Evolutionary conservation across 1,140 invertebrate species (phyloP).

Genomic region (Drosophila ogumai): DNA sequence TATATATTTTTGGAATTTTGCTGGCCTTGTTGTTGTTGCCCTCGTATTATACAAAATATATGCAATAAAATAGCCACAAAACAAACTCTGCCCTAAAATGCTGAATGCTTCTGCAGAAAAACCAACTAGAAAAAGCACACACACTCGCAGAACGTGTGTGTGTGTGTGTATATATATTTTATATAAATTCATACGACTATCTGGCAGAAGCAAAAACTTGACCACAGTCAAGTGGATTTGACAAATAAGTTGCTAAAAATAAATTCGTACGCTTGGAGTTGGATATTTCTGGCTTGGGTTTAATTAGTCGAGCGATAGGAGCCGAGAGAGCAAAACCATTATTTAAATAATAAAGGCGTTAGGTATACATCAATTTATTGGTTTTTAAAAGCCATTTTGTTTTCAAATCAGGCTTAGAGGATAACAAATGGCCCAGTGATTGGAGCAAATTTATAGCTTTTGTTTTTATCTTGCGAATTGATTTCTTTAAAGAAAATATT

Average conservation of each 20-base stretch:
- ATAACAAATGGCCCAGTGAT: constrained; percentile 10
- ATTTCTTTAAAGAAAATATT: constrained; percentile 1
- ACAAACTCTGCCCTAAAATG: constrained; percentile 71
- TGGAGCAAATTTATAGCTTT: constrained; percentile 12
- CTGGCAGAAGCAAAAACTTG: constrained; percentile 39
- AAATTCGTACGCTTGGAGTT: constrained; percentile 45
- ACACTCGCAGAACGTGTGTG: background rate
- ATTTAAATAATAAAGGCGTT: constrained; percentile 13
- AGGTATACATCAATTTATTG: constrained; percentile 13
- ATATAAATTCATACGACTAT: constrained; percentile 24
- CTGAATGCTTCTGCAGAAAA: constrained; percentile 44
- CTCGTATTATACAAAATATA: constrained; percentile 72
- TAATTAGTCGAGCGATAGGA: constrained; percentile 30
- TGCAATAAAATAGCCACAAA: constrained; percentile 75
- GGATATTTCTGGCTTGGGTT: constrained; percentile 14
- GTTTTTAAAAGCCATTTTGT: constrained; percentile 30
- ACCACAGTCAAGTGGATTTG: constrained; percentile 55
- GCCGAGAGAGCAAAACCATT: constrained; percentile 8
- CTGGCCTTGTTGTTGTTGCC: constrained; percentile 34
- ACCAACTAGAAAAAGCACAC: constrained; percentile 52
- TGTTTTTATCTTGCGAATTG: background rate
- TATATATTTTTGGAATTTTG: constrained; percentile 61
- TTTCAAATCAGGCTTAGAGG: background rate
- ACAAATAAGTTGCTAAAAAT: constrained; percentile 70
- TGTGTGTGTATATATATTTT: constrained; percentile 8